Conservation (phyloP, 2,797 vertebrate species). For the Pelochelys cantorii region DNA sequence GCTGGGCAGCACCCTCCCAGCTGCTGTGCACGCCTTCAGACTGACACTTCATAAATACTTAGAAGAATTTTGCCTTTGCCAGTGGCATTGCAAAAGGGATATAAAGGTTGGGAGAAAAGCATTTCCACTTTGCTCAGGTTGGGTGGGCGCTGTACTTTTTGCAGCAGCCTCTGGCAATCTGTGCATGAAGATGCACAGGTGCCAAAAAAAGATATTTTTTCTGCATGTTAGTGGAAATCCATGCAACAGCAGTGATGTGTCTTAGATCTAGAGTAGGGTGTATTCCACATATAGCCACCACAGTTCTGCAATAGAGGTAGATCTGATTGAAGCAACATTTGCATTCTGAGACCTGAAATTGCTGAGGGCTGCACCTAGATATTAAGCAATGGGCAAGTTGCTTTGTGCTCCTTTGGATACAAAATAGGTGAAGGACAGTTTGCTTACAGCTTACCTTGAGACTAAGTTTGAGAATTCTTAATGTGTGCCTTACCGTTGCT, state of each 20-base stretch:
- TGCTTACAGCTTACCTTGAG: not conserved
- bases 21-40: not conserved
- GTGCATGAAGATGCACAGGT: fast-evolving
- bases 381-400: not conserved
- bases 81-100: not conserved
- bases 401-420: too few relatives aligned
- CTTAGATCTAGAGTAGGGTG: not conserved
- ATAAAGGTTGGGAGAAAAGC: not conserved
- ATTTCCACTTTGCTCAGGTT: not conserved
- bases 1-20: too few relatives aligned
- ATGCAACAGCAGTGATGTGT: not conserved
- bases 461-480: not conserved
- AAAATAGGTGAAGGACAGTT: not conserved
- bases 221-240: not conserved
- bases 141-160: fast-evolving
- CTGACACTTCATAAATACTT: not conserved
- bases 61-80: not conserved
- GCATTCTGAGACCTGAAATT: not conserved
- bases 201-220: fast-evolving
- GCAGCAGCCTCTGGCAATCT: not conserved
- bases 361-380: not conserved
- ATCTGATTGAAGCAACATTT: not conserved
- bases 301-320: not conserved
- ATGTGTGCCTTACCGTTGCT: not conserved
- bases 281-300: not conserved